Conservation (phyloP, 2,888 invertebrate genomes). For the Hypomecis punctinalis region DNA sequence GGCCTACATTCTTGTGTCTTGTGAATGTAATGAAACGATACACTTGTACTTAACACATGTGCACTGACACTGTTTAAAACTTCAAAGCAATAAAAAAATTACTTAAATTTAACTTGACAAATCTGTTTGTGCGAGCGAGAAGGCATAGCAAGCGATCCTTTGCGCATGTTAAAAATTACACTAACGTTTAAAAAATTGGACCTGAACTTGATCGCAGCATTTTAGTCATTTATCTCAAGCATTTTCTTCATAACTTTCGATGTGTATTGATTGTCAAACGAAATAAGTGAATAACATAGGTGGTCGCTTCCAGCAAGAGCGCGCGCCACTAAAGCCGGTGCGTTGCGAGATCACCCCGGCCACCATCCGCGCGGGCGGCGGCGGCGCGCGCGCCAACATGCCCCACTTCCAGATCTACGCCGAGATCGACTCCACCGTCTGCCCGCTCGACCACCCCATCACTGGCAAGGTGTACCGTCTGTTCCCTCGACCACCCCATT, state of each 20-base stretch:
- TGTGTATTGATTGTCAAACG: background rate
- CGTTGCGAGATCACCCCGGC: slow-evolving; percentile 94
- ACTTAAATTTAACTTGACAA: too few relatives aligned
- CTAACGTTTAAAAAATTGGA: too few relatives aligned
- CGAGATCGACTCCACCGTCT: slow-evolving; percentile 92
- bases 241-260: background rate
- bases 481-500: too few relatives aligned
- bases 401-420: slow-evolving; percentile 94
- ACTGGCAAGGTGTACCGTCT: slow-evolving; percentile 89
- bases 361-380: slow-evolving; percentile 87
- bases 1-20: too few relatives aligned
- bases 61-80: too few relatives aligned
- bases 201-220: too few relatives aligned
- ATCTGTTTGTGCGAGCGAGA: too few relatives aligned
- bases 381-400: slow-evolving; percentile 70
- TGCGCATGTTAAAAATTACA: too few relatives aligned
- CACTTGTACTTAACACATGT: too few relatives aligned
- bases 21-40: too few relatives aligned
- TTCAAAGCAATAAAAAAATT: too few relatives aligned
- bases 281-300: background rate
- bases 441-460: slow-evolving; percentile 93
- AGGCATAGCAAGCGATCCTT: too few relatives aligned
- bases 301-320: slow-evolving; percentile 56
- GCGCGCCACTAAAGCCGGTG: slow-evolving; percentile 85
- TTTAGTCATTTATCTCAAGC: background rate